phyloP scores from a whole-genome alignment of 37 sponge, comb jelly and placozoan species.

The Axinella damicornis region DNA sequence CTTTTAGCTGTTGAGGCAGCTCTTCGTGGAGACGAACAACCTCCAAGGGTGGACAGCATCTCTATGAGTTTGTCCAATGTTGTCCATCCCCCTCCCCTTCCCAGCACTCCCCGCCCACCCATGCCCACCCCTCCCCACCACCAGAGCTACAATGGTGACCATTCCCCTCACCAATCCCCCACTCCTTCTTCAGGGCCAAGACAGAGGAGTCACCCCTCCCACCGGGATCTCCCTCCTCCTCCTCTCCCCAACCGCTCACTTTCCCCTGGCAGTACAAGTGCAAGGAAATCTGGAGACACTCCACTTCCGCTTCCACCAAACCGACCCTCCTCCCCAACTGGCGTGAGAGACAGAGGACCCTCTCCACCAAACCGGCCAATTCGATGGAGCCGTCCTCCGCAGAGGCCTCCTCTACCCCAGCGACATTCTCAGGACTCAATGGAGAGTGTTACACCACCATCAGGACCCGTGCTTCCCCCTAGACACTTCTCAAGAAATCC shows the following conservation, averaged over 20 bases:
- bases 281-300: neutral
- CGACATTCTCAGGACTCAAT: neutral
- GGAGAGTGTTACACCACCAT: neutral
- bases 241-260: conserved; percentile 11
- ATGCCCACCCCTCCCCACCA: neutral
- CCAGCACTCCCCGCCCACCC: conserved; percentile 4
- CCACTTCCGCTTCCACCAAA: conserved; percentile 28
- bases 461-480: conserved; percentile 30
- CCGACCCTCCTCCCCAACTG: conserved; percentile 14
- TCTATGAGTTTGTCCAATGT: conserved; percentile 9
- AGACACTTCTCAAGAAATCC: neutral
- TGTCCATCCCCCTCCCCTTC: conserved; percentile 12
- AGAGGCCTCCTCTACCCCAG: neutral
- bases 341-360: neutral
- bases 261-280: neutral
- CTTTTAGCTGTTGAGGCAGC: conserved; percentile 76
- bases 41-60: conserved; percentile 67
- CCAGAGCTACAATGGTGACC: neutral
- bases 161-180: conserved; percentile 18
- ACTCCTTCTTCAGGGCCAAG: neutral
- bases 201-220: conserved; percentile 7
- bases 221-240: conserved; percentile 21
- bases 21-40: conserved; percentile 62
- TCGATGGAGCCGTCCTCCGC: neutral
- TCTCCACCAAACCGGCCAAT: no score